Evolutionary conservation across 2,888 invertebrate species (phyloP), one percentile per base, ranked within the genome.

Genomic region (Acleris laterana): DNA sequence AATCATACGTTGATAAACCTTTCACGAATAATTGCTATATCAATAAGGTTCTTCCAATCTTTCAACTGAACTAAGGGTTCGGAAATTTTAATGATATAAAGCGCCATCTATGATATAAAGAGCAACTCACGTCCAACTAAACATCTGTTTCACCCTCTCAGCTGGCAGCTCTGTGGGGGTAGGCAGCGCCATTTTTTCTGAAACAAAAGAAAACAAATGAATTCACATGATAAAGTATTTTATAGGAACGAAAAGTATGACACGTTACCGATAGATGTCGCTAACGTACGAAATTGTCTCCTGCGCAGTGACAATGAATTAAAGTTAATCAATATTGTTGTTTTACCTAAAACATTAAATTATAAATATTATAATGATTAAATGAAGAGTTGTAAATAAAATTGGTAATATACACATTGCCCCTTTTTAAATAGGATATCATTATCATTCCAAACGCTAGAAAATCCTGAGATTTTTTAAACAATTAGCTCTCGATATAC

Each of bases 141-240:
- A 95, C 94, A 95, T 94, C 74, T 91, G 93, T 71, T 90, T 93
- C 72, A 94, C 93, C 78, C 93, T 88, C 73, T 94, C 94, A 59
- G 89, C 79, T 22, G 85, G 82, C 67, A 89, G 71, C 58, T 90
- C 88, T 65, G 80, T 79, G 22, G 84, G 83, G 53, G 83, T 77
- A 68, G 91, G 81, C 91, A 92, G 76, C 69, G 91, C 81, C 92
- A 92, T 91, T 63, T 74, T 83, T 62, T 72, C 89, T 89, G 87
- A 4, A 88, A 88, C 73, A 77, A 78, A 67, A 56, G 48, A 68
- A 69, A 38, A 38, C 38, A 38, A 38, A 38, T 38, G 1, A 38
- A 38, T 38, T 46, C 17, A n/a, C 16, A 7, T 17, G 6, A 0
- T 16, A 7, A 5, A 17, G 46, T 6, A 6, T 46, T 44, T 44